Base-by-base conservation (phyloP, 2,113 vertebrate genomes). In the Numida meleagris region DNA sequence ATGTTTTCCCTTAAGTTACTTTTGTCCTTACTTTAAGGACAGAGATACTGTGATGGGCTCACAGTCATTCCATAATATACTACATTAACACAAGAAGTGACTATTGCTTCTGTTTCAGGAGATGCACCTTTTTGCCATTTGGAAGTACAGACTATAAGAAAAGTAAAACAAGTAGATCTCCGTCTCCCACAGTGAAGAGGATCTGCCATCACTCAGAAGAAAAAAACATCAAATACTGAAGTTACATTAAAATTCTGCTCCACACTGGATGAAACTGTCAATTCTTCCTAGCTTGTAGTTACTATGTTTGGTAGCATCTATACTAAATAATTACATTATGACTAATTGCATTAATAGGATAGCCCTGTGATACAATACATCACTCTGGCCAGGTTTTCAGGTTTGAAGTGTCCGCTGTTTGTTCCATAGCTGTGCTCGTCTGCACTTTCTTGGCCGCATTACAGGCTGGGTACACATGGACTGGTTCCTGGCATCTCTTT, bases 391-490 rank as follows among this genome's bases (percentile, higher is more conserved):
- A 70, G 18, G 6, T 38, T 55, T 46, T 76, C 34, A 80, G 12
- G 23, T 59, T 82, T 45, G 34, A 83, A 66, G 29, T 58, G 29
- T n/a, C 55, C n/a, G 20, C 31, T 15, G 12, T 75, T 73, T 43
- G 16, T 86, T 76, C 43, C 40, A 42, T 18, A 83, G 45, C 42
- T 34, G 53, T 3, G 2, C 10, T n/a, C 8, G 51, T 63, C 17
- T 77, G 24, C 12, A 23, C 29, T 68, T 68, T 10, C 21, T 5
- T 34, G 18, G 40, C 40, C 45, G 13, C 10, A 13, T 36, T 55
- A 3, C 1, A 4, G 65, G 16, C 63, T 73, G 29, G 14, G 46
- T 21, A 36, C 23, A 50, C 21, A 18, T 0, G 3, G 29, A 13
- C 29, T 67, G 19, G 36, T 53, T 63, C 19, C 55, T 90, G 55